A percentile compares a stretch with the other conserved stretches of the same genome.
These are phyloP conservation scores for Melanotaenia nigrans DNA, from an alignment of 2,797 vertebrate species.

Conservation along the genomic window DNA sequence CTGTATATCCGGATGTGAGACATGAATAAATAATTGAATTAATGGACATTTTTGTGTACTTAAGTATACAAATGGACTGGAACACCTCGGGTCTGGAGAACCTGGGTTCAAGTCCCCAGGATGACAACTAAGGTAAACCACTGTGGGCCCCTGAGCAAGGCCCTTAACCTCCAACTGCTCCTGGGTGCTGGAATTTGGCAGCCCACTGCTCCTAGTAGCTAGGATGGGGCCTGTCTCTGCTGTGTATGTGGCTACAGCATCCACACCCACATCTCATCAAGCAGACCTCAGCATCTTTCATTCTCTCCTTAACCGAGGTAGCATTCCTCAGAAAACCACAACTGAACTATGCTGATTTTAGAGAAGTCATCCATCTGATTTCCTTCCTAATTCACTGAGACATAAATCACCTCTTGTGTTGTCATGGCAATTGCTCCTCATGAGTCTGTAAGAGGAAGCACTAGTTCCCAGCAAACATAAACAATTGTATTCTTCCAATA, in stretches of 20 bases:
- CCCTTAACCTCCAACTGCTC: too few relatives aligned
- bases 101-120: too few relatives aligned
- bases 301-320: conserved; percentile 33
- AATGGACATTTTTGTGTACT: too few relatives aligned
- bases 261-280: conserved; percentile 38
- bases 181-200: too few relatives aligned
- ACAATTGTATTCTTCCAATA: conserved; percentile 3
- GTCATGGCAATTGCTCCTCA: conserved; percentile 29
- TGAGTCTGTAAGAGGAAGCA: conserved; percentile 30
- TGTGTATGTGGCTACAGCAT: conserved; percentile 13
- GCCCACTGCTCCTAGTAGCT: too few relatives aligned
- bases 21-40: too few relatives aligned
- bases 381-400: conserved; percentile 32
- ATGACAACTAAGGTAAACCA: too few relatives aligned
- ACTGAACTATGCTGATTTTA: conserved; percentile 42
- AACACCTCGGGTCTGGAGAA: too few relatives aligned
- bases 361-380: conserved; percentile 52
- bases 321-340: conserved; percentile 49
- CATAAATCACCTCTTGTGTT: conserved; percentile 49
- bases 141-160: too few relatives aligned
- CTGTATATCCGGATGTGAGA: too few relatives aligned
- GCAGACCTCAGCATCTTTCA: conserved; percentile 24
- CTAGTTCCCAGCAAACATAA: conserved; percentile 18
- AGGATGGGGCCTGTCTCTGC: background rate
- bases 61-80: too few relatives aligned